Evolutionary conservation across 35 echinoderm and acorn worm species (phyloP).

Genomic region (Anneissia japonica): DNA sequence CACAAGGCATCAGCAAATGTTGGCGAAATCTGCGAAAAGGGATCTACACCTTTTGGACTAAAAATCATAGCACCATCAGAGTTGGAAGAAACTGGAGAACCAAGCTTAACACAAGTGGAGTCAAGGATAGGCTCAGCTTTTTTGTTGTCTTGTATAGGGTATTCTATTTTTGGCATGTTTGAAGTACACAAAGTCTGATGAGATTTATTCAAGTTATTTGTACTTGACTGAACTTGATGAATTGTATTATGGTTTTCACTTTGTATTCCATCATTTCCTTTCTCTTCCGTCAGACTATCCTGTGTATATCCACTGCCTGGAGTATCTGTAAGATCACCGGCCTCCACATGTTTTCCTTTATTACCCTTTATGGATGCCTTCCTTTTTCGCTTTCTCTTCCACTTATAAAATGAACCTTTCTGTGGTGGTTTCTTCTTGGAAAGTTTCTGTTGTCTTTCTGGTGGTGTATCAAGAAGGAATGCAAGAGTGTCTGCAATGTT

Average conservation of each 20-base stretch:
- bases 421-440: background rate
- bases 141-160: background rate
- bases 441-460: background rate
- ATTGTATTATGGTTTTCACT: background rate
- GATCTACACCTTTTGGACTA: conserved; percentile 4
- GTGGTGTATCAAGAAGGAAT: conserved; percentile 44
- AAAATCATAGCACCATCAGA: background rate
- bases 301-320: background rate
- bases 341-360: background rate
- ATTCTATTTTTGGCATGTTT: no score
- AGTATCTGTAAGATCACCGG: background rate
- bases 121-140: background rate
- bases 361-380: background rate
- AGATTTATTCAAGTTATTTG: background rate
- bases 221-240: background rate
- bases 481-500: conserved; percentile 55
- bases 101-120: background rate
- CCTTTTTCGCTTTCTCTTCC: background rate
- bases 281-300: background rate
- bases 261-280: background rate
- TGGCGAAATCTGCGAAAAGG: conserved; percentile 66
- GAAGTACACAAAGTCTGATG: no score
- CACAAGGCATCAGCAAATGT: conserved; percentile 45
- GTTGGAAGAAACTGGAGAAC: background rate
- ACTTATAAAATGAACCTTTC: background rate